A percentile compares a stretch with the other conserved stretches of the same genome.
These are phyloP conservation scores for Falcunculus frontatus DNA, from an alignment of 2,113 vertebrate species.

Conservation along the genomic window DNA sequence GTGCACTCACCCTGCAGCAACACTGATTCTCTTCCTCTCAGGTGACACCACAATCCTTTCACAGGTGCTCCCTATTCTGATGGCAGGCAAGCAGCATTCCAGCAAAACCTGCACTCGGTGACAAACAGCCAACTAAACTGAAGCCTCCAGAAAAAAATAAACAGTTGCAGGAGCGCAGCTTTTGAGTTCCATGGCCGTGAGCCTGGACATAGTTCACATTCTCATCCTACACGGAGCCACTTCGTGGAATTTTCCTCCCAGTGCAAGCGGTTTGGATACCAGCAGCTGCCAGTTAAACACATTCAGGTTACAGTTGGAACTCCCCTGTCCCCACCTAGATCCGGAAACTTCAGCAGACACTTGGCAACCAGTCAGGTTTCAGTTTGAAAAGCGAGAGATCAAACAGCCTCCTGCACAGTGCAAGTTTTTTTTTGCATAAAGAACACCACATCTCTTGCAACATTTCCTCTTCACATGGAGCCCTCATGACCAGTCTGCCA, in stretches of 20 bases:
- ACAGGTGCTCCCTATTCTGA: background rate
- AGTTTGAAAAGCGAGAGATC: background rate
- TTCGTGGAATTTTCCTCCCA: background rate
- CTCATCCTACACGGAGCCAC: conserved; percentile 5
- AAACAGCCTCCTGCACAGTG: background rate
- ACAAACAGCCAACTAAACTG: background rate
- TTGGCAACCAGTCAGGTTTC: background rate
- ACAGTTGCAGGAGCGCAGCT: background rate
- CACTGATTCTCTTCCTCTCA: background rate
- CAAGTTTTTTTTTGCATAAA: background rate
- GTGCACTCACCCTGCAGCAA: background rate
- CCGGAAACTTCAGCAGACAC: background rate
- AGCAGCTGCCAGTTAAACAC: background rate
- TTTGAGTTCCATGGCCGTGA: background rate
- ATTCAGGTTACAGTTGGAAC: background rate
- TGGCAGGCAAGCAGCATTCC: background rate
- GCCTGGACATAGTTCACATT: conserved; percentile 51
- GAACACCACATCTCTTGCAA: background rate
- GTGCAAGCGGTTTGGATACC: background rate
- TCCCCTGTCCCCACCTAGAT: background rate
- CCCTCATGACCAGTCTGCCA: background rate
- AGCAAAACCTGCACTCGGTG: background rate
- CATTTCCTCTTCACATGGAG: conserved; percentile 7
- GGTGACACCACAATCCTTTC: background rate
- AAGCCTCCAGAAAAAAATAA: background rate